Conservation (phyloP, 1,140 invertebrate species). For the Pomphorhynchus laevis region DNA sequence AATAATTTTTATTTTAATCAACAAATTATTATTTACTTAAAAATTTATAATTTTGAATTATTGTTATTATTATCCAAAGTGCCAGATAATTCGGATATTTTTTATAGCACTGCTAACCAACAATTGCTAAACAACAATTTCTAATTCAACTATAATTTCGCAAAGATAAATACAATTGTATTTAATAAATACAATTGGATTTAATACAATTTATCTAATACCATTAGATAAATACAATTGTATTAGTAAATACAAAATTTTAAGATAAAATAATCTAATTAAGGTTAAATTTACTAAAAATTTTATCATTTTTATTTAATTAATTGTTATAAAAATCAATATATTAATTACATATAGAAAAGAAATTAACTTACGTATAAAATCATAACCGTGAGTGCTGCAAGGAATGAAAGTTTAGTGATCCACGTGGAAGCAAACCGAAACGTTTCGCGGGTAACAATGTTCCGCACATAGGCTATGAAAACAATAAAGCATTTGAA, state of each 20-base stretch:
- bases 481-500: conserved; percentile 11
- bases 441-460: conserved; percentile 88
- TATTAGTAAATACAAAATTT: neutral
- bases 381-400: conserved; percentile 76
- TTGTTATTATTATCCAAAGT: too few species aligned
- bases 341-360: neutral
- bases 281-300: neutral
- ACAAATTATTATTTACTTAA: too few species aligned
- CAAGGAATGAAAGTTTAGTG: conserved; percentile 46
- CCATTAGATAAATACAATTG: too few species aligned
- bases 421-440: conserved; percentile 87
- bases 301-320: neutral
- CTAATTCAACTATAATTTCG: too few species aligned
- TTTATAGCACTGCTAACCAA: too few species aligned
- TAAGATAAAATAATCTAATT: neutral
- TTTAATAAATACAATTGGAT: too few species aligned
- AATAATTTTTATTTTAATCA: too few species aligned
- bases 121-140: too few species aligned
- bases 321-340: neutral
- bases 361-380: conserved; percentile 49
- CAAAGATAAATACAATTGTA: too few species aligned
- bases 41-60: too few species aligned
- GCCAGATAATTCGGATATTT: too few species aligned
- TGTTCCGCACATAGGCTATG: conserved; percentile 36
- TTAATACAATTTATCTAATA: too few species aligned